Conservation (phyloP, 2,113 vertebrate genomes). For the Capra hircus region DNA sequence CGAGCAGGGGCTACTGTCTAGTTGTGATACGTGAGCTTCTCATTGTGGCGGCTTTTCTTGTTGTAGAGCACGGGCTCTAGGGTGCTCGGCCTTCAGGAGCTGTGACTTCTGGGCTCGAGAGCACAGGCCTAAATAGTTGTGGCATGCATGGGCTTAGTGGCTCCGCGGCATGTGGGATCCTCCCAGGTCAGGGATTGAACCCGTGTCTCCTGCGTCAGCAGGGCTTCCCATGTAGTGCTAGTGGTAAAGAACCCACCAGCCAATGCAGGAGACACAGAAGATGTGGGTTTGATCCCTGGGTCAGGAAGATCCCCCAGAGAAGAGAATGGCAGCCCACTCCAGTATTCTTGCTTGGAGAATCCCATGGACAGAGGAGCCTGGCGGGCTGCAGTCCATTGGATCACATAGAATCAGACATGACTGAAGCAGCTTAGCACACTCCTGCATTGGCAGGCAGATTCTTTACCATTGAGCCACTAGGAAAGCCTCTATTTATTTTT, state of each 20-base stretch:
- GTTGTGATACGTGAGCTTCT: not conserved
- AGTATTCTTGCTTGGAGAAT: not conserved
- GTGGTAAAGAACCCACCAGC: not conserved
- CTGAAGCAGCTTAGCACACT: not conserved
- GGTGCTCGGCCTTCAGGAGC: not conserved
- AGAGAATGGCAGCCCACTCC: not conserved
- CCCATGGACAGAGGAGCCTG: not conserved
- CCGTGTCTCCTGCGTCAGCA: accelerated
- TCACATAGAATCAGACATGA: not conserved
- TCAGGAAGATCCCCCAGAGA: not conserved
- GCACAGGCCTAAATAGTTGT: not conserved
- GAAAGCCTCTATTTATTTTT: not conserved
- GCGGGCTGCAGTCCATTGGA: not conserved
- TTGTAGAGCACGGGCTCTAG: not conserved
- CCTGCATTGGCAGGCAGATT: not conserved
- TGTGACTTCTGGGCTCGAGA: not conserved
- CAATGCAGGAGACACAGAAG: not conserved
- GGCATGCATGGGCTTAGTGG: not conserved
- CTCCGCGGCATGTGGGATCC: not conserved
- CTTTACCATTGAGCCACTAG: not conserved
- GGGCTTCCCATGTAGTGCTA: not conserved
- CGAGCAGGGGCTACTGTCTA: not conserved
- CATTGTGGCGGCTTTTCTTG: not conserved
- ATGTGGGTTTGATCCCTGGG: not conserved
- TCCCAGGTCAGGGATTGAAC: not conserved